Percentiles rank a stretch among this genome's conserved stretches.
These are phyloP conservation scores for Platycercus adscitus DNA, from an alignment of 2,113 vertebrate genomes.

Conservation along the genomic window DNA sequence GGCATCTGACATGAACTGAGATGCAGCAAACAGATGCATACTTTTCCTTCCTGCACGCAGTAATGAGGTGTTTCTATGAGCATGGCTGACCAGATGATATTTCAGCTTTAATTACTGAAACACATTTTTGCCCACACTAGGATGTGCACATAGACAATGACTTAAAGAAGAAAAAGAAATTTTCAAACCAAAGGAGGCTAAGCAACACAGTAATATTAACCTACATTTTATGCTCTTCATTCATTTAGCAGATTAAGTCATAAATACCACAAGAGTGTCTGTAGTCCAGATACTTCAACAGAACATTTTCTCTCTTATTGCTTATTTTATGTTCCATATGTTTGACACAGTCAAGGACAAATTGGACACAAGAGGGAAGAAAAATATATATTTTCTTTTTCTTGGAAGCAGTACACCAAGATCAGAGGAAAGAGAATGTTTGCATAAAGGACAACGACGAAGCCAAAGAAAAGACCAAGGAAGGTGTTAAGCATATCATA, in stretches of 20 bases:
- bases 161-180: not conserved
- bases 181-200: not conserved
- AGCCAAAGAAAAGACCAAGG: conserved; percentile 13
- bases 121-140: not conserved
- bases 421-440: not conserved
- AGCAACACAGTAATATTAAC: not conserved
- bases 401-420: not conserved
- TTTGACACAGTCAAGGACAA: not conserved
- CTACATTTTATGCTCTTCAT: not conserved
- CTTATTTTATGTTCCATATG: not conserved
- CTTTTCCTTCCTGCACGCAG: not conserved
- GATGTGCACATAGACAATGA: not conserved
- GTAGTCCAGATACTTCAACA: not conserved
- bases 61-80: not conserved
- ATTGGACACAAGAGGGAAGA: not conserved
- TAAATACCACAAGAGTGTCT: not conserved
- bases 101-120: not conserved
- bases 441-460: not conserved
- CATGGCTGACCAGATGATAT: not conserved
- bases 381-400: not conserved
- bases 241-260: not conserved
- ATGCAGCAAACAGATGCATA: not conserved
- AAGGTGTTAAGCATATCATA: not conserved
- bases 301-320: not conserved
- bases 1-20: not conserved